These are phyloP conservation scores for Amiota mariae DNA, from an alignment of 2,888 invertebrate genomes.

Conservation along the genomic window DNA sequence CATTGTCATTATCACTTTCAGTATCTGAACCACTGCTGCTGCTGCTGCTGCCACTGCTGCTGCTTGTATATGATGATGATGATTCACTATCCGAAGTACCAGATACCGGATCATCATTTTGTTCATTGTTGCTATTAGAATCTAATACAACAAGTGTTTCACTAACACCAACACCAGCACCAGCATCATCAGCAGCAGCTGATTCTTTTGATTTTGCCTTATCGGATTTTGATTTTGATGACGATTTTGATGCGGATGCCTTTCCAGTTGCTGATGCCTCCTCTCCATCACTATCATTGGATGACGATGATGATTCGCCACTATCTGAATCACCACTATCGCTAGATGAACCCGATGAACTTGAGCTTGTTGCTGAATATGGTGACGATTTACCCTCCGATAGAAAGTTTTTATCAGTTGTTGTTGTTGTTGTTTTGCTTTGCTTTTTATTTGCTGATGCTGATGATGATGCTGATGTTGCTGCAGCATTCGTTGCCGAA, in stretches of 20 bases:
- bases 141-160: neutral
- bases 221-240: conserved; percentile 26
- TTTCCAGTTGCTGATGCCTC: conserved; percentile 31
- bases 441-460: conserved; percentile 11
- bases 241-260: neutral
- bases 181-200: too few relatives aligned
- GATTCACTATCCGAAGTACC: conserved; percentile 68
- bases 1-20: conserved; percentile 60
- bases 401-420: conserved; percentile 80
- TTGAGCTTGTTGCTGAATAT: conserved; percentile 57
- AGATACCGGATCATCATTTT: conserved; percentile 40
- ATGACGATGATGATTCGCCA: conserved; percentile 46
- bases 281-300: conserved; percentile 40
- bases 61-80: conserved; percentile 60
- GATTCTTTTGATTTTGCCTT: conserved; percentile 30
- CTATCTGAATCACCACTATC: conserved; percentile 19
- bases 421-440: conserved; percentile 4
- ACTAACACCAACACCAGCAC: neutral
- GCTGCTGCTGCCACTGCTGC: conserved; percentile 41
- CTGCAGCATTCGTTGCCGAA: conserved; percentile 47
- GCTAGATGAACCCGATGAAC: conserved; percentile 59
- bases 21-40: conserved; percentile 47
- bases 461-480: too few relatives aligned
- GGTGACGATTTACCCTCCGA: conserved; percentile 71
- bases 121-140: conserved; percentile 32